phyloP scores from a whole-genome alignment of 2,797 vertebrate species.

The Mormyrus hasselquistii region DNA sequence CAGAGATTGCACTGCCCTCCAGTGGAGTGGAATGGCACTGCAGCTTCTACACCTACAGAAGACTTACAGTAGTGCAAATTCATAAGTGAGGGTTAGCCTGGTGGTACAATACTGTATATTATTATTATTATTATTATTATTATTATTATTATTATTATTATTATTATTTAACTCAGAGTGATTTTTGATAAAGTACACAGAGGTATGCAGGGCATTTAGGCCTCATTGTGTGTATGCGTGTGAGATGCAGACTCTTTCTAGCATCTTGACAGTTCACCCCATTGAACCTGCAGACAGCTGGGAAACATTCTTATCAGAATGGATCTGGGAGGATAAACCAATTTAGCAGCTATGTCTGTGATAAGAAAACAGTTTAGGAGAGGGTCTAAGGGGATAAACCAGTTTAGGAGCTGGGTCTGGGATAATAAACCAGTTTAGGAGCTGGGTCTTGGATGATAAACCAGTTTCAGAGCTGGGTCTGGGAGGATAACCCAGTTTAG shows the following conservation, averaged over 20 bases:
- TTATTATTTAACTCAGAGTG: background rate
- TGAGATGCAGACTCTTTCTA: background rate
- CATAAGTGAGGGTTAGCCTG: background rate
- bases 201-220: background rate
- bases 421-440: background rate
- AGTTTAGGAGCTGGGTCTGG: background rate
- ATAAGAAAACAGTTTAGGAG: background rate
- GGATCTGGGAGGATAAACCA: background rate
- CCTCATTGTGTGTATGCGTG: background rate
- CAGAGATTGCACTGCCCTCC: conserved; percentile 8
- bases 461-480: background rate
- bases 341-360: background rate
- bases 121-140: background rate
- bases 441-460: background rate
- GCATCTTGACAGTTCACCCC: background rate
- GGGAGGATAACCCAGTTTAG: background rate
- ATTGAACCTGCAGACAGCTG: background rate
- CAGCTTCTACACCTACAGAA: background rate
- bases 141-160: background rate
- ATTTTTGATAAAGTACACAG: background rate
- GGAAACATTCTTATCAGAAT: background rate
- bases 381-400: background rate
- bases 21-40: conserved; percentile 8
- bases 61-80: background rate
- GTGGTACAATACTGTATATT: background rate